These are phyloP conservation scores for Abrostola triplasia DNA, from an alignment of 2,888 invertebrate genomes.

Conservation along the genomic window DNA sequence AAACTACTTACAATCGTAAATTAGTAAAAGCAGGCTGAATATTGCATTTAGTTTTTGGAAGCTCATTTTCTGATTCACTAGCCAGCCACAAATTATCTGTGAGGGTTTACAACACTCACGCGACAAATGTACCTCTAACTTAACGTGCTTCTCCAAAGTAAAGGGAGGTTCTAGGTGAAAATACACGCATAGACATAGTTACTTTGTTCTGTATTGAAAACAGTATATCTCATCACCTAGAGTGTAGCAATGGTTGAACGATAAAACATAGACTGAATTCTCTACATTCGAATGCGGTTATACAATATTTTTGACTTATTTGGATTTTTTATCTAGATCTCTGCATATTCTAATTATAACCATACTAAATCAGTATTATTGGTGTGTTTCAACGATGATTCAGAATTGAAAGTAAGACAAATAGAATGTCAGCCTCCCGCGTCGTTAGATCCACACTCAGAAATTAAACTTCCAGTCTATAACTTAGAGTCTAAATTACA, in stretches of 20 bases:
- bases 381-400: conserved; percentile 18
- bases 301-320: background rate
- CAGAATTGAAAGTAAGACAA: conserved; percentile 28
- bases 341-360: background rate
- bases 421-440: conserved; percentile 20
- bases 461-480: background rate
- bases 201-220: too few species aligned
- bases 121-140: too few species aligned
- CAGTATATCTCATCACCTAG: too few species aligned
- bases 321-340: conserved; percentile 2
- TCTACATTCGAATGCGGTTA: background rate
- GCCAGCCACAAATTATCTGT: too few species aligned
- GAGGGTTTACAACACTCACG: too few species aligned
- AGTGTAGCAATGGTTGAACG: too few species aligned
- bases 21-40: background rate
- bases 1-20: background rate
- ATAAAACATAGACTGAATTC: too few species aligned
- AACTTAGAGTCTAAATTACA: conserved; percentile 9
- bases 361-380: background rate
- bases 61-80: too few species aligned
- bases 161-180: too few species aligned
- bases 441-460: background rate
- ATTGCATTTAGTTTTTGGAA: background rate
- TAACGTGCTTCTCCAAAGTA: too few species aligned
- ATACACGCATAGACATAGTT: too few species aligned